phyloP scores from a whole-genome alignment of 2,888 invertebrate genomes.

The Ormyrus pomaceus region DNA sequence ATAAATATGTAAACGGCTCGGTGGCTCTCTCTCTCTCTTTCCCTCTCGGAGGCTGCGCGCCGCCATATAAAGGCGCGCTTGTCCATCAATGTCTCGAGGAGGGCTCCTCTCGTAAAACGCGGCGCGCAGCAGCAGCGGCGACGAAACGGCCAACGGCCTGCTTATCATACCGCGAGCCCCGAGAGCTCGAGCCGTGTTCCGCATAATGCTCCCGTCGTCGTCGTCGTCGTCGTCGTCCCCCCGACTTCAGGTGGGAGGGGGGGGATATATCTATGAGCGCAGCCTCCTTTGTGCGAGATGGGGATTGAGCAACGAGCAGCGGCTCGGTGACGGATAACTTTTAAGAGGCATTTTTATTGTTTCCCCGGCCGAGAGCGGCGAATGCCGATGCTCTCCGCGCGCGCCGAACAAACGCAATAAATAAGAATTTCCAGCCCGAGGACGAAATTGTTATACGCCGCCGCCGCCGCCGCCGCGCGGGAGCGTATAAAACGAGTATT shows the following conservation, averaged over 20 bases:
- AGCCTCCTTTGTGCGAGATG: conserved; percentile 36
- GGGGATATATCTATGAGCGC: conserved; percentile 11
- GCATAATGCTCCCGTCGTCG: conserved; percentile 52
- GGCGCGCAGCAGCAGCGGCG: conserved; percentile 63
- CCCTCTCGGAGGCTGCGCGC: conserved; percentile 25
- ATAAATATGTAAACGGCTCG: conserved; percentile 74
- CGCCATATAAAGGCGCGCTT: conserved; percentile 73
- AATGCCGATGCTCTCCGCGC: conserved; percentile 12
- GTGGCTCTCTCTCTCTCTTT: conserved; percentile 46
- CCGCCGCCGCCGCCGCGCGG: background rate
- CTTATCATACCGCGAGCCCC: conserved; percentile 68
- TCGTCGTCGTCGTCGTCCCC: background rate
- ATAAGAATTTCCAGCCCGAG: conserved; percentile 52
- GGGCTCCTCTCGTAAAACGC: conserved; percentile 49
- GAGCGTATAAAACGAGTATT: conserved; percentile 41
- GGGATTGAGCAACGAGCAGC: conserved; percentile 49
- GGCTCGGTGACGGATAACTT: conserved; percentile 54
- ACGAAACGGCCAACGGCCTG: conserved; percentile 68
- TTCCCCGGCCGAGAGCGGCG: background rate
- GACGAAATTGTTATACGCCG: conserved; percentile 40
- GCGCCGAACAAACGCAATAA: conserved; percentile 45
- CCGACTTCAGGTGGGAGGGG: background rate
- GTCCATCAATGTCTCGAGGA: conserved; percentile 74
- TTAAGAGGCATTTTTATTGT: conserved; percentile 51
- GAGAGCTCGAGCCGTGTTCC: conserved; percentile 38